These are phyloP conservation scores for Meriones unguiculatus DNA, from an alignment of 2,113 vertebrate genomes.

Conservation along the genomic window DNA sequence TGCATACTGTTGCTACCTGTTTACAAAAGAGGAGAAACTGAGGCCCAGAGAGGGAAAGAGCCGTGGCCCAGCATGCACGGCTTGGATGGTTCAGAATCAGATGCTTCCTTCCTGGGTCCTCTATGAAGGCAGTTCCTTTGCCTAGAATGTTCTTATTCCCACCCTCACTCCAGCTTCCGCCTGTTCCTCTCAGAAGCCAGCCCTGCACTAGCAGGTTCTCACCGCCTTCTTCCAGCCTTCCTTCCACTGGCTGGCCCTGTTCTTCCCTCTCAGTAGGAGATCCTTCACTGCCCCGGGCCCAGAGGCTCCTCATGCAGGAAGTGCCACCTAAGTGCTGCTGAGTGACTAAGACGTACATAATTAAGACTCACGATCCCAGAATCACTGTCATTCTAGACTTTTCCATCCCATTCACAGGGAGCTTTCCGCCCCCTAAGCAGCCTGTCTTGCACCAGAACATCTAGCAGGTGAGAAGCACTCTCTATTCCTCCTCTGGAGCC, in stretches of 20 bases:
- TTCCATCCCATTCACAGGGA: not conserved
- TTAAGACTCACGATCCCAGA: not conserved
- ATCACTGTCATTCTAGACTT: not conserved
- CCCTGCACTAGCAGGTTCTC: no score
- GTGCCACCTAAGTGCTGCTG: not conserved
- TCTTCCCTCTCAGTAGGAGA: not conserved
- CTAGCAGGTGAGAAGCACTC: not conserved
- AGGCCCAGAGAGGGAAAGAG: not conserved
- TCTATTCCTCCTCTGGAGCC: not conserved
- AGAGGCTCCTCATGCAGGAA: not conserved
- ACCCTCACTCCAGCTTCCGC: not conserved
- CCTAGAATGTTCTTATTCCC: not conserved
- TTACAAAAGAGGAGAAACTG: not conserved
- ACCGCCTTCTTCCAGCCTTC: not conserved
- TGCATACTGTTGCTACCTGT: not conserved
- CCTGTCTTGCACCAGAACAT: not conserved
- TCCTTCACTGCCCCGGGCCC: not conserved
- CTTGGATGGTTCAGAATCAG: fast-evolving
- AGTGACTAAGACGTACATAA: not conserved
- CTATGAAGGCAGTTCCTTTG: not conserved
- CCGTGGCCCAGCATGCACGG: not conserved
- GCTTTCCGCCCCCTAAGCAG: not conserved
- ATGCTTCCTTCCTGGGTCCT: not conserved
- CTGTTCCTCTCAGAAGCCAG: not conserved
- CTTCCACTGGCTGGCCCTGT: not conserved